A percentile compares a stretch with the other conserved stretches of the same genome.
phyloP scores from a whole-genome alignment of 2,113 vertebrate species.

The Microcebus lehilahytsara region DNA sequence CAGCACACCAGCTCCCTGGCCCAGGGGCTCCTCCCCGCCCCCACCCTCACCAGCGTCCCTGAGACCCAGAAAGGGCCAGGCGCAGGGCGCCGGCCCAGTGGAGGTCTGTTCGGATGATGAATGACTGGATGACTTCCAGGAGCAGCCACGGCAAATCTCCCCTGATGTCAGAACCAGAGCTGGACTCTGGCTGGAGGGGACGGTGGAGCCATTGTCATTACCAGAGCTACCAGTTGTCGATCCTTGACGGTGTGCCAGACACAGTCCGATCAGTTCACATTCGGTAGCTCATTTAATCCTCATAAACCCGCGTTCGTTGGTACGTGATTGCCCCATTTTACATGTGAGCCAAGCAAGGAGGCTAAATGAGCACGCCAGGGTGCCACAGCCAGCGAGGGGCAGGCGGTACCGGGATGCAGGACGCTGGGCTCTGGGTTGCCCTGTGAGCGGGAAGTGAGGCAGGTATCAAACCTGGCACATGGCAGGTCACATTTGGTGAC shows the following conservation, averaged over 20 bases:
- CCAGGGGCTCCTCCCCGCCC: too few species aligned
- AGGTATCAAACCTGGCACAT: neutral
- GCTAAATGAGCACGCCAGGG: neutral
- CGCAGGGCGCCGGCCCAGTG: fast-evolving
- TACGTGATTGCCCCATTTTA: neutral
- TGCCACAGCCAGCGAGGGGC: fast-evolving
- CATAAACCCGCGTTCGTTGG: neutral
- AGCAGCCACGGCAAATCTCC: neutral
- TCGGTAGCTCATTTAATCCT: neutral
- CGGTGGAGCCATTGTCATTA: neutral
- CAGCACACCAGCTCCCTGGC: fast-evolving
- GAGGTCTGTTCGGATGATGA: neutral
- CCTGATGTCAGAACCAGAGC: neutral
- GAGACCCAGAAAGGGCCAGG: neutral
- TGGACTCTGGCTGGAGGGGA: neutral
- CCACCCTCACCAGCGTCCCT: neutral
- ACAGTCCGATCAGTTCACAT: neutral
- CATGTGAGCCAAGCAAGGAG: neutral
- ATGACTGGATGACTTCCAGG: neutral
- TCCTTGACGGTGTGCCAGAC: neutral
- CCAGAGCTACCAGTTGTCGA: neutral
- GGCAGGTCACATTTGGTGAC: too few species aligned
- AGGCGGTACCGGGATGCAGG: neutral
- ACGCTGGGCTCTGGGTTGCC: neutral
- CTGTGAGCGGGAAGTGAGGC: fast-evolving